Base-by-base conservation (phyloP, 1,140 invertebrate species). In the Brachionus koreanus region DNA sequence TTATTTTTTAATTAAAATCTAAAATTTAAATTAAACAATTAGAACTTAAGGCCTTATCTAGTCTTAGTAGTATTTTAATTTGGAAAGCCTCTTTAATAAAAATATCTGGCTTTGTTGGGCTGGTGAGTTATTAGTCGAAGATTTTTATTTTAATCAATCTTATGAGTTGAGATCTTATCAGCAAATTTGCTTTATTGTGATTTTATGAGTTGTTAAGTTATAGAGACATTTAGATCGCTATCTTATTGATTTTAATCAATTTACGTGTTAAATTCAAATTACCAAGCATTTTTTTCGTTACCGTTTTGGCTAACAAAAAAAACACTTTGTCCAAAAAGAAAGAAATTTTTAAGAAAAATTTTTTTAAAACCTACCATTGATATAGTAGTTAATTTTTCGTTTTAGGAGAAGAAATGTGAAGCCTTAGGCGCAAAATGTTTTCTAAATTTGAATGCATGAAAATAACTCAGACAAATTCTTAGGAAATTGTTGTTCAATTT, bases 181-280 rank as follows among this genome's bases (percentile, higher is more conserved):
- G 37, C 35, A 69, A 69, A 69, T 37, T 37, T 37, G 35, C 37
- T 69, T 52, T 52, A 52, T 52, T 52, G 49, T 52, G 29, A 37
- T 69, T 69, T 69, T 69, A 37, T 65, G 61, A 65, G 61, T 65
- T 65, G 61, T 65, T 65, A 65, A 65, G 65, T 37, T 19, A 39
- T n/a, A 69, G 29, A 39, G 65, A 69, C 65, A 69, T 37, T 69
- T 37, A 69, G 65, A 69, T 69, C 29, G n/a, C 37, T 69, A 69
- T 69, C 65, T 6, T n/a, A 2, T 39, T 16, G 65, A 69, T 69
- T n/a, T 5, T 19, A 39, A 69, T 69, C 65, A 69, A 19, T 69
- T 37, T 37, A 69, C 65, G 65, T 69, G 65, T 37, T 69, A 52
- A 52, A 52, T 52, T 19, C 49, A 19, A 46, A 46, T 46, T 46